A percentile compares a stretch with the other conserved stretches of the same genome.
phyloP scores from a whole-genome alignment of 2,113 vertebrate genomes.

The Brachyhypopomus occidentalis region DNA sequence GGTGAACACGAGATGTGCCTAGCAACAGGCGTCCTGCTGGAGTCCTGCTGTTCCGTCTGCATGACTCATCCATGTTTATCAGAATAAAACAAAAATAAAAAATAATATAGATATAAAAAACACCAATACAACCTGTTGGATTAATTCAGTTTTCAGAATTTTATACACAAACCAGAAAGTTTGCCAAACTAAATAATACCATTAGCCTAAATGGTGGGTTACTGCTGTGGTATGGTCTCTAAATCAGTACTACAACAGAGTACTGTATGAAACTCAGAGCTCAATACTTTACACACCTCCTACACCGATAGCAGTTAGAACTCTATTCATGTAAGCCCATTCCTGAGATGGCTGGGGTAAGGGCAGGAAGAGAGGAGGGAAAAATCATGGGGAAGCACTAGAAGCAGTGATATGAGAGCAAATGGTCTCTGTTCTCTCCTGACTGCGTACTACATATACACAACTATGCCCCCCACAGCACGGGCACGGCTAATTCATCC shows the following conservation, averaged over 20 bases:
- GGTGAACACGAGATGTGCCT: too few relatives aligned
- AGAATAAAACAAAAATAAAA: constrained; percentile 15
- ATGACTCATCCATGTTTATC: background rate
- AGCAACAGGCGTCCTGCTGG: background rate
- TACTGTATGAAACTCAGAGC: background rate
- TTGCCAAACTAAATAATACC: too few relatives aligned
- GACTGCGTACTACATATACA: too few relatives aligned
- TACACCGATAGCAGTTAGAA: too few relatives aligned
- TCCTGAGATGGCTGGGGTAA: constrained; percentile 25
- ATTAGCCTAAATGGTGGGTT: background rate
- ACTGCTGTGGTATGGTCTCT: background rate
- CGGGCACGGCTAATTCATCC: too few relatives aligned
- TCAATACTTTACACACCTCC: too few relatives aligned
- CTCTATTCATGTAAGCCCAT: background rate
- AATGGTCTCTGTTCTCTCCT: background rate
- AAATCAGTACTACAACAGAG: background rate
- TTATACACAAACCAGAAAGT: too few relatives aligned
- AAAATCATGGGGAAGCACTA: background rate
- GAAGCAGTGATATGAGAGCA: background rate
- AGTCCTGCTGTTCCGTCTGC: background rate
- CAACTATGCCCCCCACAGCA: too few relatives aligned
- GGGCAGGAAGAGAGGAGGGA: background rate
- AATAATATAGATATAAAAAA: background rate
- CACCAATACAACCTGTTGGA: constrained; percentile 1
- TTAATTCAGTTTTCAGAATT: background rate